These are phyloP conservation scores for Embidobia sp. DNA, from an alignment of 2,888 invertebrate species.

Conservation along the genomic window DNA sequence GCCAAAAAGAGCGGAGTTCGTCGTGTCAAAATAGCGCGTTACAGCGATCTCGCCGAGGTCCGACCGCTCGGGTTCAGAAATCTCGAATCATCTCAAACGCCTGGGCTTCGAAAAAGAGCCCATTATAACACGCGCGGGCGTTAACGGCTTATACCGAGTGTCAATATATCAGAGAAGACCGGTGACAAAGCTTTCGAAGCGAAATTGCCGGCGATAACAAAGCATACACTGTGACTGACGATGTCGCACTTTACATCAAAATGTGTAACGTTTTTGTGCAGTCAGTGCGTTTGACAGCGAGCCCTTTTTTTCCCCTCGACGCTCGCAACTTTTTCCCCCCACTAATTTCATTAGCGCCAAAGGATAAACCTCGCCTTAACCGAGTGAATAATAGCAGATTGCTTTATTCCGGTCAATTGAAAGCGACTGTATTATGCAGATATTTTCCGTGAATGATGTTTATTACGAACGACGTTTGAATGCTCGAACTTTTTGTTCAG, in stretches of 20 bases:
- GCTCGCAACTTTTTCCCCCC: too few relatives aligned
- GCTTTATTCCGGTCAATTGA: too few relatives aligned
- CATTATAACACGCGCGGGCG: slow-evolving; percentile 38
- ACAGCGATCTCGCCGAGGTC: neutral
- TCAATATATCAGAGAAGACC: slow-evolving; percentile 49
- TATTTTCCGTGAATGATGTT: too few relatives aligned
- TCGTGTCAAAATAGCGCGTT: slow-evolving; percentile 22
- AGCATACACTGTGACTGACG: slow-evolving; percentile 54
- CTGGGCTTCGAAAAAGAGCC: slow-evolving; percentile 25
- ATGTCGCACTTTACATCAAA: slow-evolving; percentile 47
- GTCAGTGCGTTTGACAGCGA: slow-evolving; percentile 33
- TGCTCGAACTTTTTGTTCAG: too few relatives aligned
- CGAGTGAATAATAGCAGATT: too few relatives aligned
- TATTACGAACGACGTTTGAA: too few relatives aligned
- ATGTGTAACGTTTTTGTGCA: slow-evolving; percentile 37
- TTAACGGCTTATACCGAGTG: slow-evolving; percentile 33
- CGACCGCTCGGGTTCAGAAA: slow-evolving; percentile 17
- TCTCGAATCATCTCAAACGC: slow-evolving; percentile 13
- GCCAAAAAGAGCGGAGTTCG: too few relatives aligned
- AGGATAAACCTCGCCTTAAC: too few relatives aligned
- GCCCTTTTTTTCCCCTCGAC: too few relatives aligned
- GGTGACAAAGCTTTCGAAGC: slow-evolving; percentile 48
- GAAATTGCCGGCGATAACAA: slow-evolving; percentile 58
- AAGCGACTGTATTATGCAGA: too few relatives aligned
- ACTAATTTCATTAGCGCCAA: too few relatives aligned